Evolutionary conservation across 2,113 vertebrate species (phyloP), one percentile per base, ranked within the genome.

Genomic region (Sinocyclocheilus maitianheensis): DNA sequence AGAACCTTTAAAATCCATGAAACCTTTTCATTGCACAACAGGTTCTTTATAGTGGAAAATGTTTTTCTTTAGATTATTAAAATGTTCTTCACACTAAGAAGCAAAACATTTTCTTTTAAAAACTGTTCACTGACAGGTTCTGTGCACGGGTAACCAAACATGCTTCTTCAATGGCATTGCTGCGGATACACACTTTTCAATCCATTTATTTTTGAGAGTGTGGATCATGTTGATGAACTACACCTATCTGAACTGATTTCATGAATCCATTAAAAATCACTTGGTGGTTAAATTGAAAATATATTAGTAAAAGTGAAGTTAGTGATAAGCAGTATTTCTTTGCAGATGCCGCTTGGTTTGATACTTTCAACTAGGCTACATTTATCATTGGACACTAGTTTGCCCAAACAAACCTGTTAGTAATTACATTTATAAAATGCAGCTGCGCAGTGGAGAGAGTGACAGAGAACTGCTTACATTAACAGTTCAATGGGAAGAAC

Each of bases 401-500:
- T 46, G n/a, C 40, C 20, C 0, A 37, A 74, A n/a, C 10, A 46
- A n/a, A 46, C 2, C 37, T 43, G 30, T 37, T 13, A 13, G 37
- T 0, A n/a, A 43, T 43, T n/a, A 46, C 40, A 46, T 22, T 46
- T 11, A 43, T 10, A n/a, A 5, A 43, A 74, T 74, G 20, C 71
- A 74, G 40, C 13, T 10, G 2, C 20, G 0, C 22, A 4, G 13
- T 63, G 58, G 18, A 63, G 34, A 24, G 34, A 58, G 53, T 34
- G 34, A 24, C 34, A 2, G 34, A 80, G 77, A 80, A 62, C 34
- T 24, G 30, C 34, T 60, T 60, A 18, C 78, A 46, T 80, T 80
- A 63, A 24, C 58, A 63, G 14, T 46, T 80, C 37, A 80, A 80
- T 63, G 37, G 60, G 34, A 80, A 46, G 58, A 80, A 80, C 58